Evolutionary conservation across 2,888 invertebrate genomes (phyloP).

Genomic region (Megaustenia siamemsis): DNA sequence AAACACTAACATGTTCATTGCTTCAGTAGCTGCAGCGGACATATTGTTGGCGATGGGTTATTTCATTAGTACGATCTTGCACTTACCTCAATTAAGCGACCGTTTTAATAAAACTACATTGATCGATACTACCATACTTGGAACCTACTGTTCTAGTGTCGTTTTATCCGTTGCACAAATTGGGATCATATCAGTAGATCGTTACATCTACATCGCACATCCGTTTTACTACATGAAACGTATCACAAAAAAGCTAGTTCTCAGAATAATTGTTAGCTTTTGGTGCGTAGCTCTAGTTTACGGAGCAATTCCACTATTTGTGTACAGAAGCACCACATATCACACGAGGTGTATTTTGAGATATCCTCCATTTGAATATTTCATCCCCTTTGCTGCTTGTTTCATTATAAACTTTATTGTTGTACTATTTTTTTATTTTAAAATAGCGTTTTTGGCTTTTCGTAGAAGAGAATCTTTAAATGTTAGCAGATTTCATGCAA

Average conservation of each 20-base stretch:
- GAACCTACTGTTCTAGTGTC: background rate
- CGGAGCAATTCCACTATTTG: background rate
- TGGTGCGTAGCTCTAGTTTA: conserved; percentile 14
- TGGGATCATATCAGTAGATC: conserved; percentile 19
- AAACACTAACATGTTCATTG: no score
- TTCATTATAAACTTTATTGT: background rate
- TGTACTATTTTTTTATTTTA: conserved; percentile 17
- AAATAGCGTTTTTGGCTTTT: conserved; percentile 23
- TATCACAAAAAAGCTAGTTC: background rate
- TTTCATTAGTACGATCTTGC: no score
- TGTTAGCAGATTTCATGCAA: background rate
- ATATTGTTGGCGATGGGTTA: no score
- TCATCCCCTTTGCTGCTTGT: no score
- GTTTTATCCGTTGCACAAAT: conserved; percentile 10
- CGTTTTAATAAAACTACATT: background rate
- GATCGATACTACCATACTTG: background rate
- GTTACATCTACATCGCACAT: conserved; percentile 31
- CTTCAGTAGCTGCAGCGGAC: no score
- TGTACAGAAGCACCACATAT: background rate
- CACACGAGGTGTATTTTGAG: background rate
- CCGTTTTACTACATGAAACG: conserved; percentile 8
- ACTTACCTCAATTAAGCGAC: background rate
- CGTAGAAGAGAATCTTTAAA: background rate
- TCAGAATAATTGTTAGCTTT: background rate
- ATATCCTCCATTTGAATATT: background rate